Evolutionary conservation across 37 sponge, comb jelly and placozoan genomes (phyloP).

Genomic region (Lycopodina hypogea): DNA sequence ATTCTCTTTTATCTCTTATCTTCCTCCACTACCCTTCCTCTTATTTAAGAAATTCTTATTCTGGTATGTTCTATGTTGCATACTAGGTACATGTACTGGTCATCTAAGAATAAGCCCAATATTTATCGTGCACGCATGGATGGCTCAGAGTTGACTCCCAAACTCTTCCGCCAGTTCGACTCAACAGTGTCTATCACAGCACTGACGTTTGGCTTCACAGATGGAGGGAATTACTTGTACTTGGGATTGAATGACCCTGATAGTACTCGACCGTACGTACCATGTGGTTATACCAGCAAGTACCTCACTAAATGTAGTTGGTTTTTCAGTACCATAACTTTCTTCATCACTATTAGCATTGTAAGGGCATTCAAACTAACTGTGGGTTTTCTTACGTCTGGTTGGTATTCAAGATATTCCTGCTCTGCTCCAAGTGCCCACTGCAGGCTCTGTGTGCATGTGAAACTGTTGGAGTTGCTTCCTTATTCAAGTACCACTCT

Average conservation of each 20-base stretch:
- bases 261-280: too few species aligned
- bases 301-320: too few species aligned
- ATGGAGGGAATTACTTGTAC: neutral
- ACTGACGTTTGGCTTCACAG: neutral
- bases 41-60: neutral
- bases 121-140: slow-evolving; percentile 9
- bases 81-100: slow-evolving; percentile 19
- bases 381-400: too few species aligned
- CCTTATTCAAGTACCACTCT: too few species aligned
- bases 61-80: neutral
- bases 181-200: neutral
- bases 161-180: neutral
- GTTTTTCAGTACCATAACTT: too few species aligned
- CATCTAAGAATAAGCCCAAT: slow-evolving; percentile 2
- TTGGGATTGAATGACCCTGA: neutral
- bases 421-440: too few species aligned
- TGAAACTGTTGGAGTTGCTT: too few species aligned
- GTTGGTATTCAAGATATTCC: too few species aligned
- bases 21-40: slow-evolving; percentile 1
- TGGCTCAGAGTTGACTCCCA: neutral
- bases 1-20: neutral
- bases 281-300: too few species aligned
- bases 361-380: too few species aligned
- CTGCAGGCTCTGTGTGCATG: too few species aligned
- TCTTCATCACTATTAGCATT: too few species aligned